Conservation (phyloP, 2,797 vertebrate species). For the Galagoides demidoff region DNA sequence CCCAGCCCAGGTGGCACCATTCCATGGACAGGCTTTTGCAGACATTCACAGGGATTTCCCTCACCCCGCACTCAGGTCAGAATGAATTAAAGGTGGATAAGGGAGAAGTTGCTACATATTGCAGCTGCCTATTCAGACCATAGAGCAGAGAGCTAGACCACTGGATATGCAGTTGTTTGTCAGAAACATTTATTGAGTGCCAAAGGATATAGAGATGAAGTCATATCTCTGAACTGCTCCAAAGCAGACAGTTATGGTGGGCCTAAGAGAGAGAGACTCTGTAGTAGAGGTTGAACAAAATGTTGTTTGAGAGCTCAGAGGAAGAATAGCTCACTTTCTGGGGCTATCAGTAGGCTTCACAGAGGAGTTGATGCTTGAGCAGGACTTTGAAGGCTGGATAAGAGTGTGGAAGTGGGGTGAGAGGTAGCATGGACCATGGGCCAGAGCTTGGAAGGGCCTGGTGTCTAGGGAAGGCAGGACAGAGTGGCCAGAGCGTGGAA, state of each 20-base stretch:
- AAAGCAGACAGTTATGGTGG: not conserved
- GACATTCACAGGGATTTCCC: not conserved
- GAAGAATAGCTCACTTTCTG: not conserved
- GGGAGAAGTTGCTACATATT: not conserved
- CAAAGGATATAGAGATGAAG: not conserved
- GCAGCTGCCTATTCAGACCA: not conserved
- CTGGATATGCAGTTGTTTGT: not conserved
- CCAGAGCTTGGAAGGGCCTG: not conserved
- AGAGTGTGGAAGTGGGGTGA: not conserved
- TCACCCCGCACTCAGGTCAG: not conserved
- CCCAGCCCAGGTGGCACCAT: not conserved
- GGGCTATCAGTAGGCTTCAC: not conserved
- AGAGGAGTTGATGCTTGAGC: not conserved
- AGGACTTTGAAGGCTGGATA: not conserved
- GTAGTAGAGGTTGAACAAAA: not conserved
- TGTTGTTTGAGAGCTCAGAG: not conserved
- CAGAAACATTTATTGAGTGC: not conserved
- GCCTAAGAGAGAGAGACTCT: not conserved
- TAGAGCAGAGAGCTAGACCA: not conserved
- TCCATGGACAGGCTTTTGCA: not conserved
- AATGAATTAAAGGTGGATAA: not conserved
- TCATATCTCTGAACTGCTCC: not conserved
- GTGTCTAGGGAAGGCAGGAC: slow-evolving; percentile 1
- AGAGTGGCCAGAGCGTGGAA: not conserved
- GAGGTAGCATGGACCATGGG: not conserved